phyloP scores from a whole-genome alignment of 1,140 invertebrate species.

The Triops longicaudatus region DNA sequence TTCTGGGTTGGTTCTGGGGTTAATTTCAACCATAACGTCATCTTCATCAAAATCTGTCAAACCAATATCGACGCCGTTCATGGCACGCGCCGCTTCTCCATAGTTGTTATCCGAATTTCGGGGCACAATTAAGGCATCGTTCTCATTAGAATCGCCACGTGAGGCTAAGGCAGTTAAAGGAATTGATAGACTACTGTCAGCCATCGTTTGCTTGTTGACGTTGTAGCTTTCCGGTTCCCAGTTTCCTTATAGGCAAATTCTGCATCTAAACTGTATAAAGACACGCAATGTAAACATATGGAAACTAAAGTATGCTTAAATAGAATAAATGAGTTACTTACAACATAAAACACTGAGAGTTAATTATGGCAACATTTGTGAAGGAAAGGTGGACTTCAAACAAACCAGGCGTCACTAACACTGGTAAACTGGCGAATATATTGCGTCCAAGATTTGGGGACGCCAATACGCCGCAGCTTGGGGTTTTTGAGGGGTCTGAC shows the following conservation, averaged over 20 bases:
- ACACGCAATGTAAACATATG: too few relatives aligned
- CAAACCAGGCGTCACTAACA: not conserved
- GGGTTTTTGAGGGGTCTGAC: not conserved
- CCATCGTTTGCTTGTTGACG: too few relatives aligned
- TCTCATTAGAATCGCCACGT: not conserved
- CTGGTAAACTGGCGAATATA: not conserved
- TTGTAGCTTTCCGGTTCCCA: too few relatives aligned
- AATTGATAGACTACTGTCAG: not conserved
- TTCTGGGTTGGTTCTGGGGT: not conserved
- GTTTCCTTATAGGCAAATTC: too few relatives aligned
- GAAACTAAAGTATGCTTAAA: too few relatives aligned
- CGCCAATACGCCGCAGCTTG: not conserved
- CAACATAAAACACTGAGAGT: too few relatives aligned
- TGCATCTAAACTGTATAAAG: too few relatives aligned
- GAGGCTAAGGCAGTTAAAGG: not conserved
- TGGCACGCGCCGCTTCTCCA: not conserved
- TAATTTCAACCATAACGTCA: not conserved
- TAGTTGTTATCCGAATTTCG: not conserved
- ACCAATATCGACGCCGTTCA: not conserved
- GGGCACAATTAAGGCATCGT: not conserved
- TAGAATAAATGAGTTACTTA: too few relatives aligned
- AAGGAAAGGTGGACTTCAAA: too few relatives aligned
- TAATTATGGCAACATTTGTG: too few relatives aligned
- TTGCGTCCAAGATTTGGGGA: not conserved
- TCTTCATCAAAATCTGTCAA: not conserved